Evolutionary conservation across 2,888 invertebrate genomes (phyloP), one percentile per base, ranked within the genome.

Genomic region (Cataglyphis cursor): DNA sequence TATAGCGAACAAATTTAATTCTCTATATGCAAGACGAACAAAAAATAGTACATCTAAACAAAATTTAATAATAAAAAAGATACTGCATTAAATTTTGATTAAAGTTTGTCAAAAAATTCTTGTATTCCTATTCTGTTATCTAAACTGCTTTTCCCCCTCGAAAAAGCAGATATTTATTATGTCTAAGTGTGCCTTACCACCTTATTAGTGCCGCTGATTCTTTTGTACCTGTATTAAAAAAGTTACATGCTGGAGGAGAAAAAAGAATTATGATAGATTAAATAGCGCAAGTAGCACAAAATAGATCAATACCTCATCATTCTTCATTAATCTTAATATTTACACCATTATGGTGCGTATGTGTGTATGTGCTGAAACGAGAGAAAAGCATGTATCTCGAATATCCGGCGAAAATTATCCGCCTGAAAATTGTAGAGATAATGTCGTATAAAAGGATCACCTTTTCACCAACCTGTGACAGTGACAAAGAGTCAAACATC

Each of bases 141-240:
- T 15, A 91, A 94, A 93, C 94, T 94, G 95, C 95, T 95, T 95
- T 95, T 95, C 95, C 95, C 95, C 95, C 95, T 95, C 95, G 94
- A 94, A 93, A 94, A 94, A 94, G 94, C 94, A 93, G 94, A 94
- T 87, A 92, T 85, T 59, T 78, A 54, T 89, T 89, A 88, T 88
- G 81, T 89, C 85, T 88, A 83, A 87, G 65, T 68, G 84, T 88
- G 89, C 88, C 93, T 94, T 93, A 94, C 93, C 94, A 87, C 90
- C 87, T 51, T 51, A 48, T 48, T 48, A 70, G 59, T 82, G 76
- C 78, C 35, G 82, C 59, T 21, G 78, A 70, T 54, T 41, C 31
- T 76, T 82, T 78, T 64, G 66, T 75, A 86, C 90, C 92, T 89
- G 83, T 76, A 85, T 88, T 82, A 86, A 85, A 75, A 51, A 75